These are phyloP conservation scores for Podabrus alpinus DNA, from an alignment of 2,888 invertebrate species.

Conservation along the genomic window DNA sequence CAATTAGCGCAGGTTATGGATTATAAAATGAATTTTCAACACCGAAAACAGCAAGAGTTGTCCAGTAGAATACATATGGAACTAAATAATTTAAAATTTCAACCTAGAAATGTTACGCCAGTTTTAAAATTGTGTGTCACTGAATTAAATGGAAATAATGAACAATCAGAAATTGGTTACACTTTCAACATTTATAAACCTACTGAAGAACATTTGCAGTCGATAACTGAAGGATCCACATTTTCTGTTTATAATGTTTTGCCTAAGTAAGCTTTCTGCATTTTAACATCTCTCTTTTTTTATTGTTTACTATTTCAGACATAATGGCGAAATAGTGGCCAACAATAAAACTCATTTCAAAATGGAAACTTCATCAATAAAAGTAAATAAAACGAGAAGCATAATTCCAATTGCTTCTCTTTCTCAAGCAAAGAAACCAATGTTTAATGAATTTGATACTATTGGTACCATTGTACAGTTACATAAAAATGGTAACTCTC, in stretches of 20 bases:
- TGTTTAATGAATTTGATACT: slow-evolving; percentile 74
- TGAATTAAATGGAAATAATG: slow-evolving; percentile 45
- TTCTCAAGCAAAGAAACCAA: slow-evolving; percentile 48
- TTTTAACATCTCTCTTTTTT: neutral
- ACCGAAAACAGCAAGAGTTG: slow-evolving; percentile 45
- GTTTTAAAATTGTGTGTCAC: slow-evolving; percentile 56
- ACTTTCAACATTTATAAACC: slow-evolving; percentile 75
- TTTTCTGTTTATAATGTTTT: slow-evolving; percentile 66
- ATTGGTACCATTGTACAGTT: slow-evolving; percentile 69
- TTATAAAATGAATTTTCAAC: slow-evolving; percentile 50
- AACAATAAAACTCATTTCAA: slow-evolving; percentile 42
- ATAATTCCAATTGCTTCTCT: slow-evolving; percentile 57
- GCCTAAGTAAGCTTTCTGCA: slow-evolving; percentile 47
- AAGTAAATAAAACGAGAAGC: slow-evolving; percentile 40
- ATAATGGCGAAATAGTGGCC: slow-evolving; percentile 42
- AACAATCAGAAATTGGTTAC: slow-evolving; percentile 45
- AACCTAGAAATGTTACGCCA: slow-evolving; percentile 52
- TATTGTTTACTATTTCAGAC: slow-evolving; percentile 35
- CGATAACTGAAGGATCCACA: slow-evolving; percentile 66
- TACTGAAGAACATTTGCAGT: slow-evolving; percentile 61
- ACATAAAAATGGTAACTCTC: slow-evolving; percentile 58
- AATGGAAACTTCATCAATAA: slow-evolving; percentile 9
- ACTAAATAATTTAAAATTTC: slow-evolving; percentile 33
- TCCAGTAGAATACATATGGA: slow-evolving; percentile 35
- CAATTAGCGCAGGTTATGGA: slow-evolving; percentile 56